phyloP scores from a whole-genome alignment of 2,113 vertebrate genomes.

The Speoplatyrhinus poulsoni region DNA sequence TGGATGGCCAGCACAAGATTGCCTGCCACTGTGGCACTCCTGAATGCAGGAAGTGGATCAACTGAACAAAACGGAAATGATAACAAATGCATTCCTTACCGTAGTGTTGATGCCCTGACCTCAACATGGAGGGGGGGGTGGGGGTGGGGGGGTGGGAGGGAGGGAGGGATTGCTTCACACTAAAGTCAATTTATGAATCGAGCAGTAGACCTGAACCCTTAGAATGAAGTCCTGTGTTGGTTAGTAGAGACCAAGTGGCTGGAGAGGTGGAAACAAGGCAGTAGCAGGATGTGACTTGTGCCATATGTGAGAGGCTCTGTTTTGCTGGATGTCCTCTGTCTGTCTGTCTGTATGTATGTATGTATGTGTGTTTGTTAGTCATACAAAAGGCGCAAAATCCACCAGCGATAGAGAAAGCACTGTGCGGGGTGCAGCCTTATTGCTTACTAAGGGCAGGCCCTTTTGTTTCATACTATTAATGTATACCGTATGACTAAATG shows the following conservation, averaged over 20 bases:
- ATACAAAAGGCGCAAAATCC: conserved; percentile 81
- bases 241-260: conserved; percentile 21
- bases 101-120: conserved; percentile 71
- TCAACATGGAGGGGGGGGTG: conserved; percentile 67
- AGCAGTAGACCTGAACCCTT: conserved; percentile 52
- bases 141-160: conserved; percentile 21
- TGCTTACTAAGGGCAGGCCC: conserved; percentile 90
- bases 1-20: conserved; percentile 91
- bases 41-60: conserved; percentile 99
- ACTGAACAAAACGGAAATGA: conserved; percentile 73
- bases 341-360: conserved; percentile 71
- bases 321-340: conserved; percentile 36
- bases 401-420: conserved; percentile 95
- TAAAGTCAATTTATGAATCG: conserved; percentile 49
- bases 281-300: conserved; percentile 75
- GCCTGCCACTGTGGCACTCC: conserved; percentile 93
- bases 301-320: conserved; percentile 68
- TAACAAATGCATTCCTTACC: conserved; percentile 77
- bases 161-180: conserved; percentile 53
- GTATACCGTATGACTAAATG: conserved; percentile 86
- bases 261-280: conserved; percentile 53
- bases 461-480: conserved; percentile 81
- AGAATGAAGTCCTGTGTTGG: conserved; percentile 26
- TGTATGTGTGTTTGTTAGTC: conserved; percentile 63
- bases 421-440: conserved; percentile 97